Evolutionary conservation across 64 coral and sea anemone species (phyloP), one percentile per base, ranked within the genome.

Genomic region (Trachythela sp.): DNA sequence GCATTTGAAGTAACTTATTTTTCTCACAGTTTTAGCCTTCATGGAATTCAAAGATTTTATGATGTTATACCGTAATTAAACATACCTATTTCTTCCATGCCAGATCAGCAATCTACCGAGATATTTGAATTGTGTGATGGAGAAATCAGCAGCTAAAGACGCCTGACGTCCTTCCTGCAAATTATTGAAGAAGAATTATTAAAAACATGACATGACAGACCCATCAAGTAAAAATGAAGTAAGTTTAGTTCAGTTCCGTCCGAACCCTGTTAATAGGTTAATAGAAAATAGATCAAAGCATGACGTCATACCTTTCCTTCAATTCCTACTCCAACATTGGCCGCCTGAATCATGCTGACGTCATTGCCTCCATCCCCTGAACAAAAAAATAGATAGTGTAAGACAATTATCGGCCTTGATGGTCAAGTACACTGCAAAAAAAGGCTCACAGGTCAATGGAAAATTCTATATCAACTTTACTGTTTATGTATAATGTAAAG

Each of bases 321-420:
- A 30, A 99, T 94, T 31, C 96, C 96, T 48, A 99, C 60, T 39
- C 96, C 96, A 42, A 94, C 96, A 39, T 99, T 89, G 7, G 96
- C 96, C 24, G 96, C 96, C 60, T 99, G 96, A 30, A 99, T 99
- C 96, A 99, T 99, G 17, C 96, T 99, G 56, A 99, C 96, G 86
- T 99, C 96, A 95, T 99, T 99, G 54, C 96, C 96, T 9, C 96
- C 96, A 54, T 99, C 96, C 45, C 96, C 96, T 99, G 31, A 15
- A 84, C 90, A 54, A 0, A 71, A 37, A 84, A 39, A 42, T 76
- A 60, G 33, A 20, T 17, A 72, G 9, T 1, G 11, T 11, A 22
- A 7, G 11, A 72, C n/a, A n/a, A n/a, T n/a, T n/a, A n/a, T n/a
- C n/a, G n/a, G n/a, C n/a, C n/a, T n/a, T n/a, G n/a, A n/a, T n/a